Base-by-base conservation (phyloP, 2,888 invertebrate species). In the Andricus curvator region DNA sequence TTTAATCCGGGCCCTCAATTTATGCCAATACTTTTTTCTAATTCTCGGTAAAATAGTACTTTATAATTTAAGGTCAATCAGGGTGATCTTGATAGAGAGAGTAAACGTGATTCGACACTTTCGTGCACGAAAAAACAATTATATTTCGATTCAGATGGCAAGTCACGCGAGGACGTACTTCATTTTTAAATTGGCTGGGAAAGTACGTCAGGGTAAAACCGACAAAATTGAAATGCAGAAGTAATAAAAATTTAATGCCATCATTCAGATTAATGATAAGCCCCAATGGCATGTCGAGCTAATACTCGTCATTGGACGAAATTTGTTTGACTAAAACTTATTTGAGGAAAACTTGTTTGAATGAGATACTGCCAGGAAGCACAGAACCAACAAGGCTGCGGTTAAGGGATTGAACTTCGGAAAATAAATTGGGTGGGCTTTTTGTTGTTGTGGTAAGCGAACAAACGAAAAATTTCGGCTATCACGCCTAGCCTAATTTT, bases 181-280 rank as follows among this genome's bases (percentile, higher is more conserved):
- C 74, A 56, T 74, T 74, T 56, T 74, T 78, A 78, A 80, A 83
- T 83, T 84, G 81, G 81, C 82, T 84, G 81, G n/a, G 79, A 74
- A 77, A 78, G 44, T 78, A 64, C 66, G 65, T 79, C 78, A 81
- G 84, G 83, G 51, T 67, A 74, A 78, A 56, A 51, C 48, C 22
- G 51, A 74, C 56, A 33, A 74, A 74, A 74, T 56, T 74, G 74
- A 74, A 74, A 74, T 74, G 74, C 74, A 74, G 56, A 74, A 74
- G 37, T 60, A 74, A 60, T 74, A 74, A 74, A 74, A 74, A 56
- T 74, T 60, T 74, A 74, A 74, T 74, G 51, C 56, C n/a, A 37
- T 74, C 51, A 74, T 33, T 74, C 51, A 56, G 74, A 74, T 56
- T 56, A 60, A 74, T 22, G 74, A 74, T 74, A 74, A 74, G 33